Base-by-base conservation (phyloP, 2,888 invertebrate species). In the Drosophila monieri region DNA sequence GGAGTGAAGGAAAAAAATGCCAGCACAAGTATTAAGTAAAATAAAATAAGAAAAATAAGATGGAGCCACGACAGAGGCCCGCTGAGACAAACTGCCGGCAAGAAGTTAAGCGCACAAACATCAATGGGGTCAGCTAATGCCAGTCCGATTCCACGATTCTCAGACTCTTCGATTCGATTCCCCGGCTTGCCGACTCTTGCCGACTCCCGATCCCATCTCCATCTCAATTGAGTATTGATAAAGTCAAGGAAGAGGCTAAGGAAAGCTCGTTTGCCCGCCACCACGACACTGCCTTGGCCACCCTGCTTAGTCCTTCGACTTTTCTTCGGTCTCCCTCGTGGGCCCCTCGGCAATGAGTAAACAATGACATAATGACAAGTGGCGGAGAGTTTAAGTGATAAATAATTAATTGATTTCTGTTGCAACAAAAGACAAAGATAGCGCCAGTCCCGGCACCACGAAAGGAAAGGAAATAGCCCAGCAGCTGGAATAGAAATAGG, bases 361-460 rank as follows among this genome's bases (percentile, higher is more conserved):
- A 89, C 90, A 90, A 90, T 90, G 90, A 89, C 90, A 89, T 89
- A 90, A 90, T 89, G 90, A 89, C 90, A 90, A 90, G 90, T 88
- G 89, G 85, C 86, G 88, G 88, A 88, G 90, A 89, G 90, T 90
- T 90, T 89, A 90, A 90, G 90, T 88, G 89, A 90, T 89, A 90
- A 90, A 90, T 90, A 90, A 90, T 90, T 90, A 90, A 90, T 90
- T 90, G 89, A 90, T 90, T 90, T 89, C 85, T 88, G 87, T 84
- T 81, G 87, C 87, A 88, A 85, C 88, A 86, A 84, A 76, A 71
- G 76, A n/a, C 76, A 55, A 65, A 67, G 56, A 70, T 41, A 46
- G 14, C 25, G 18, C 23, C 39, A 62, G 27, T 30, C 47, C 46
- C 39, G 51, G 25, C 43, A 55, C 43, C 30, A 21, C n/a, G 23